A percentile compares a stretch with the other conserved stretches of the same genome.
Conservation (phyloP, 2,888 invertebrate species). For the Poecilus cupreus region DNA sequence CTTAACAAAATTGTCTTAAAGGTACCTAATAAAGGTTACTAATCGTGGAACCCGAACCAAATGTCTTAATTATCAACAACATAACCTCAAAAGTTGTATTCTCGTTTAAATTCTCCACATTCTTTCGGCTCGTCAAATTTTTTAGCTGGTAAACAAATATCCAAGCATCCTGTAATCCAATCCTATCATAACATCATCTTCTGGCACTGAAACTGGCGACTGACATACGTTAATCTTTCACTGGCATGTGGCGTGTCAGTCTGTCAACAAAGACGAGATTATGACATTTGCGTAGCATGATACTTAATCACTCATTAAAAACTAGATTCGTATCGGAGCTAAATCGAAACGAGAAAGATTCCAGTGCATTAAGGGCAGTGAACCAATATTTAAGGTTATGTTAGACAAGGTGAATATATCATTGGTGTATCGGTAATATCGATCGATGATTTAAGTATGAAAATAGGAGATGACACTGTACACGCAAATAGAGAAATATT, state of each 20-base stretch:
- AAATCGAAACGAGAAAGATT: background rate
- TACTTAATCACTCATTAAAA: conserved; percentile 1
- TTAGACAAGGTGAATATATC: background rate
- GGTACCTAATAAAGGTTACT: too few species aligned
- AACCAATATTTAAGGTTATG: background rate
- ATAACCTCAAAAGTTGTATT: background rate
- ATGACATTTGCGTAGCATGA: background rate
- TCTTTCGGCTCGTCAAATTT: background rate
- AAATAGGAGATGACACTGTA: too few species aligned
- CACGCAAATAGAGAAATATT: too few species aligned
- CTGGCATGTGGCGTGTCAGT: background rate
- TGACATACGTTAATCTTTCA: conserved; percentile 1
- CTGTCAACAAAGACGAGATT: background rate
- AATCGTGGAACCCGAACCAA: background rate
- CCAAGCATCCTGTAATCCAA: conserved; percentile 1
- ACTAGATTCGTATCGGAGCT: background rate
- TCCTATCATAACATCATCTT: conserved; percentile 7
- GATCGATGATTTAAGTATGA: background rate
- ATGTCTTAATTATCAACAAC: background rate
- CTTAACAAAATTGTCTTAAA: too few species aligned
- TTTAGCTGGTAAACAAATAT: background rate
- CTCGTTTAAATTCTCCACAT: background rate
- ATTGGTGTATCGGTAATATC: background rate
- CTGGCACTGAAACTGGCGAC: background rate
- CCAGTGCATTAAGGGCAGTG: background rate